These are phyloP conservation scores for Archilochus colubris DNA, from an alignment of 2,113 vertebrate genomes.

Conservation along the genomic window DNA sequence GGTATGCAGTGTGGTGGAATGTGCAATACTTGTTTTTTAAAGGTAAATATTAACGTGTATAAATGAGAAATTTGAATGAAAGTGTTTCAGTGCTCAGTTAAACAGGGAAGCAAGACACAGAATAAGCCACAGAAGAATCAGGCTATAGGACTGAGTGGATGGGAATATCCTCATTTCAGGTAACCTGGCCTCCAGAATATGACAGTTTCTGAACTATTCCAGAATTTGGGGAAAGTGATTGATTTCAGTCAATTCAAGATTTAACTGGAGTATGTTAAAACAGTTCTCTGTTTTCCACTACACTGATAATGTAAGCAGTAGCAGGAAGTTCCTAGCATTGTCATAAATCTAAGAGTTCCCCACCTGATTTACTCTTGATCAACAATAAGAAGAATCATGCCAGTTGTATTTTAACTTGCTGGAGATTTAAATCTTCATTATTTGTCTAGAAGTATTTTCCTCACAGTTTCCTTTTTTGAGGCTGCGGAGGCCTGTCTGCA, in stretches of 20 bases:
- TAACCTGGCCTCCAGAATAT: not conserved
- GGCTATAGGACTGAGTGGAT: not conserved
- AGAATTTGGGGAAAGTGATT: not conserved
- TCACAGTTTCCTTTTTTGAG: not conserved
- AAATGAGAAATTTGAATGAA: not conserved
- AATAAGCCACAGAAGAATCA: not conserved
- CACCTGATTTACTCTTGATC: not conserved
- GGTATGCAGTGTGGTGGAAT: not conserved
- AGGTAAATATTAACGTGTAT: not conserved
- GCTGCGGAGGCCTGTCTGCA: not conserved
- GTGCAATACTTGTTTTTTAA: not conserved
- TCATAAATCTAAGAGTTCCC: not conserved
- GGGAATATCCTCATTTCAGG: not conserved
- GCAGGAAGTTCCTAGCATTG: not conserved
- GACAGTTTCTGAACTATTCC: not conserved
- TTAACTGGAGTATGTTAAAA: not conserved
- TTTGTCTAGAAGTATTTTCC: not conserved
- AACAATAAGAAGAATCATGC: not conserved
- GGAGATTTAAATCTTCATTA: not conserved
- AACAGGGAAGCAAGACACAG: not conserved
- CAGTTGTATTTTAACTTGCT: not conserved
- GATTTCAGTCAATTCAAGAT: not conserved
- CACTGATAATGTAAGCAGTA: not conserved
- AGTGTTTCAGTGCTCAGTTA: not conserved
- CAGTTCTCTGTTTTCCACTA: not conserved